Evolutionary conservation across 37 sponge, comb jelly and placozoan genomes (phyloP), one percentile per base, ranked within the genome.

Genomic region (Cliona cf. orientalis): DNA sequence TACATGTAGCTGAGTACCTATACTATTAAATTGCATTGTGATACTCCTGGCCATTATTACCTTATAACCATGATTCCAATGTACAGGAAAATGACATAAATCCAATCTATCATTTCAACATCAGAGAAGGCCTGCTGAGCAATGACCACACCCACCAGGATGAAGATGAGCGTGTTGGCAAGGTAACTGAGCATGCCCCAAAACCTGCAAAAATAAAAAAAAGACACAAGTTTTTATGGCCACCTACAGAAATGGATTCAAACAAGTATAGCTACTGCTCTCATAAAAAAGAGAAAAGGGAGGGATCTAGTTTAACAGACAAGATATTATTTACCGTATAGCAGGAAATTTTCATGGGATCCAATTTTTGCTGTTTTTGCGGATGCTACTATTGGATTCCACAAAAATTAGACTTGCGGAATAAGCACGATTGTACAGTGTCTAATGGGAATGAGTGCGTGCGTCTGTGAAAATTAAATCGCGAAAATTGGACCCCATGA

Each of bases 111-210:
- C 3, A 11, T 31, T 9, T 79, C 87, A 28, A 93, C 92, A 0
- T 79, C 90, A 9, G 66, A 64, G 69, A 97, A 88, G 21, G 92
- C 94, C 7, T 72, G 75, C 43, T 85, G 78, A 19, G 90, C 61
- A 53, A 93, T 97, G 42, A 97, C 87, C 74, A 93, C 89, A 0
- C 97, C 97, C 41, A 97, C 97, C 49, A 93, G 80, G 7, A 93
- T 69, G 71, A 97, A 97, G 63, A 97, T 97, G 19, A 97, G 71
- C 5, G 97, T 97, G 76, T 93, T 97, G 21, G 91, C 97, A 33
- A 97, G 85, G 69, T 93, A 97, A 29, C 92, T 90, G 79, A 93
- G 72, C 90, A 93, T 91, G 62, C 89, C 87, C 97, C 97, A 97
- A 63, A 97, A 97, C 86, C 95, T 92, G 28, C 12, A 46, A 21